Base-by-base conservation (phyloP, 2,888 invertebrate genomes). In the Callimorpha dominula region DNA sequence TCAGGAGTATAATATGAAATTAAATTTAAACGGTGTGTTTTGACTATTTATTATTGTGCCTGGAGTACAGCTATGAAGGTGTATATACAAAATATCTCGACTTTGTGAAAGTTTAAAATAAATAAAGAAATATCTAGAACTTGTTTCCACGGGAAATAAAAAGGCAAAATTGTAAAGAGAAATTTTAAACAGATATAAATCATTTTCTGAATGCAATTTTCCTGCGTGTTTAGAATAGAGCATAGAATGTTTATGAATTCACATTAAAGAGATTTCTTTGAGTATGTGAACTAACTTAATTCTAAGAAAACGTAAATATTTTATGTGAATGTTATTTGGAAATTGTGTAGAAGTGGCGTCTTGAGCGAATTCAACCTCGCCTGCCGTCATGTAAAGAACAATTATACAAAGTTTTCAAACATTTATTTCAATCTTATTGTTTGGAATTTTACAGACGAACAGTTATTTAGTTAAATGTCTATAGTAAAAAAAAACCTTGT, bases 61-160 rank as follows among this genome's bases (percentile, higher is more conserved):
- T 31, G 31, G 31, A 31, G 12, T 9, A 12, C 12, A 49, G 12
- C 49, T 11, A 49, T 9, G 49, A 1, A 49, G 31, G 31, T 31
- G 31, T 49, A 9, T 11, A 9, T 49, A 12, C 0, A 52, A 54
- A 43, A 43, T 7, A 20, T 17, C 43, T 43, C 14, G 52, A 46
- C 43, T 70, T 42, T 64, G 52, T 64, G 14, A 64, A 64, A 70
- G n/a, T 31, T 63, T 63, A 15, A 54, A 65, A 46, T 65, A 46
- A 15, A 70, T 43, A 31, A 4, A 17, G 57, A 60, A 15, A 57
- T 49, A 57, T 54, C 40, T 57, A 17, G 11, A 46, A 65, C 40
- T 67, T 54, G 17, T 65, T 65, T 57, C 46, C n/a, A 65, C 9
- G 40, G 17, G 7, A 54, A 70, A 70, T 46, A 57, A 70, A 20